phyloP scores from a whole-genome alignment of 2,113 vertebrate genomes.

The Halcyon senegalensis region DNA sequence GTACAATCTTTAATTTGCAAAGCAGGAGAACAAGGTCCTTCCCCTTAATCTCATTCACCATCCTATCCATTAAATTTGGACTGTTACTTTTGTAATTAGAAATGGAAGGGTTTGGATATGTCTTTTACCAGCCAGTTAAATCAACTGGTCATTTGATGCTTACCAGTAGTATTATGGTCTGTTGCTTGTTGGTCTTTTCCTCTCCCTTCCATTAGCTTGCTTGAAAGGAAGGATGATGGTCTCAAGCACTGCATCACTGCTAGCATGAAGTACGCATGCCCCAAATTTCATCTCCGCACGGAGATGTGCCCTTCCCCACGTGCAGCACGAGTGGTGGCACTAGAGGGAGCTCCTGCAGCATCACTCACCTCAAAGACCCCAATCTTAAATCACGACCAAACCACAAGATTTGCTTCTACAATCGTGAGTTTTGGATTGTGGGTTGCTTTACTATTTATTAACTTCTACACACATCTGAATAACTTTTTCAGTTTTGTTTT shows the following conservation, averaged over 20 bases:
- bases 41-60: background rate
- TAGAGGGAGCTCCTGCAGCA: conserved; percentile 30
- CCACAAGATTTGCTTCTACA: background rate
- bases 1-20: background rate
- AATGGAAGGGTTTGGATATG: fast-evolving
- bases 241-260: background rate
- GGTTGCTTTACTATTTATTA: background rate
- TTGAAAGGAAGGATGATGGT: background rate
- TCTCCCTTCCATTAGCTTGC: background rate
- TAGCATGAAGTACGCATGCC: fast-evolving
- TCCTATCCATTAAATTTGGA: background rate
- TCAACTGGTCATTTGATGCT: background rate
- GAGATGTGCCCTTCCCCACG: fast-evolving
- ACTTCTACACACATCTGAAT: background rate
- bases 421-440: background rate
- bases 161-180: background rate
- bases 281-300: fast-evolving
- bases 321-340: background rate
- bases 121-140: background rate
- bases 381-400: background rate
- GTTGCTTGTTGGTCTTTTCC: background rate
- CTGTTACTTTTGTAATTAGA: background rate
- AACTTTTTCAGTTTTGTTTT: background rate
- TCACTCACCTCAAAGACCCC: background rate
- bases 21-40: background rate